phyloP scores from a whole-genome alignment of 2,888 invertebrate genomes.

The Drosophila meridiana region DNA sequence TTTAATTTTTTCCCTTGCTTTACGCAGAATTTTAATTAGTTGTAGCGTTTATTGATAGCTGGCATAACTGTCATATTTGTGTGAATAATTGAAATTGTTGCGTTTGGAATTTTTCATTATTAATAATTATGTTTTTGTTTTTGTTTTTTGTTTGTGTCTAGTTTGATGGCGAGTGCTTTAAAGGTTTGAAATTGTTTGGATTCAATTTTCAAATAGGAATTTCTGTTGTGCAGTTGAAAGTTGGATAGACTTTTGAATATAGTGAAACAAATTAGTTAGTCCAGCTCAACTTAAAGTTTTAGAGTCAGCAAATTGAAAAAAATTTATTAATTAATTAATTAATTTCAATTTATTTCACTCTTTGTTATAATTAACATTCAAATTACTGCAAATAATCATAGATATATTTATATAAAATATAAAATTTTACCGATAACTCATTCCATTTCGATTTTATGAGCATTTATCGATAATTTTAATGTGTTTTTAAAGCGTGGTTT shows the following conservation, averaged over 20 bases:
- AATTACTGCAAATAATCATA: no score
- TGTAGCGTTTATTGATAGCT: not conserved
- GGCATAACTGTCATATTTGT: slow-evolving; percentile 12
- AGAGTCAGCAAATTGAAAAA: not conserved
- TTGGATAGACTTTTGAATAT: not conserved
- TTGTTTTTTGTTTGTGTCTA: not conserved
- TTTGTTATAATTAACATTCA: no score
- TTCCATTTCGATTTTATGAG: no score
- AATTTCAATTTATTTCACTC: no score
- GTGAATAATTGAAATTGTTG: slow-evolving; percentile 2
- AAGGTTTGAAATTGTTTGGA: not conserved
- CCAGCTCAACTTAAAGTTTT: not conserved
- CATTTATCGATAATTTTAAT: no score
- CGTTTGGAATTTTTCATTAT: slow-evolving; percentile 9
- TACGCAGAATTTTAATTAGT: slow-evolving; percentile 4
- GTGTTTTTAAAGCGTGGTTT: no score
- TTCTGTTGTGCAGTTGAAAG: not conserved
- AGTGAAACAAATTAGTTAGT: not conserved
- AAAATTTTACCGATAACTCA: no score
- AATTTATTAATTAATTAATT: no score
- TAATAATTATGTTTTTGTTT: not conserved
- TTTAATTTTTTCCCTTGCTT: not conserved
- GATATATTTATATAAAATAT: no score
- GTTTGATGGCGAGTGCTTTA: not conserved
- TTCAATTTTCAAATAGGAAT: not conserved